Evolutionary conservation across 2,888 invertebrate genomes (phyloP).

Genomic region (Nephrocerus scutellatus): DNA sequence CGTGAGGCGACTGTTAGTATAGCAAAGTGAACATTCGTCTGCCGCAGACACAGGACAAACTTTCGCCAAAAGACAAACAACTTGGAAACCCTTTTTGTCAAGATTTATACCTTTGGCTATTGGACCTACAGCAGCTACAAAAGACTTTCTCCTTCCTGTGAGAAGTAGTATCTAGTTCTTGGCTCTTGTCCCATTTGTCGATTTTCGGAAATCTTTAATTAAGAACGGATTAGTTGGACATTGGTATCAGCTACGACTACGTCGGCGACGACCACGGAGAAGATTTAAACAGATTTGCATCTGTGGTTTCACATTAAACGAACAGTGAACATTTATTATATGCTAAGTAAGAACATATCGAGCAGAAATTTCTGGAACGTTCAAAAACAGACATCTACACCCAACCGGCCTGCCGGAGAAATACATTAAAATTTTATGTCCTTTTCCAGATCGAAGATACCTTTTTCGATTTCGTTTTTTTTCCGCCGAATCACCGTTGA

Average conservation of each 20-base stretch:
- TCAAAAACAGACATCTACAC: constrained; percentile 6
- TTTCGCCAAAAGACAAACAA: constrained; percentile 40
- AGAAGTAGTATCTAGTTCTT: constrained; percentile 4
- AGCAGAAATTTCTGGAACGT: constrained; percentile 16
- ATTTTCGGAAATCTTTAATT: constrained; percentile 41
- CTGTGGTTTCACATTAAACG: constrained; percentile 39
- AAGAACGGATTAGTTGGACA: constrained; percentile 46
- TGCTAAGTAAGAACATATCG: constrained; percentile 2
- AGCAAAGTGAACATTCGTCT: constrained; percentile 19
- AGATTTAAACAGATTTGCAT: constrained; percentile 35
- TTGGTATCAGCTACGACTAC: constrained; percentile 26
- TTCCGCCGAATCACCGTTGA: no score
- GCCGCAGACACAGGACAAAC: constrained; percentile 20
- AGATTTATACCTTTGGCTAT: constrained; percentile 41
- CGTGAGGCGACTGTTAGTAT: constrained; percentile 12
- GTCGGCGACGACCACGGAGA: neutral
- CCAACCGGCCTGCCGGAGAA: constrained; percentile 17
- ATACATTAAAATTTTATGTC: constrained; percentile 41
- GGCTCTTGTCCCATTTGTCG: constrained; percentile 1
- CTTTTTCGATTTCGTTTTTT: no score
- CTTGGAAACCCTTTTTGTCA: constrained; percentile 38
- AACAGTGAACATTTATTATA: constrained; percentile 21
- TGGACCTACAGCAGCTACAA: constrained; percentile 4
- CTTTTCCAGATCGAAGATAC: no score
- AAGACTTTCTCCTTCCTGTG: constrained; percentile 11